Evolutionary conservation across 2,113 vertebrate genomes (phyloP).

Genomic region (Tapirus terrestris): DNA sequence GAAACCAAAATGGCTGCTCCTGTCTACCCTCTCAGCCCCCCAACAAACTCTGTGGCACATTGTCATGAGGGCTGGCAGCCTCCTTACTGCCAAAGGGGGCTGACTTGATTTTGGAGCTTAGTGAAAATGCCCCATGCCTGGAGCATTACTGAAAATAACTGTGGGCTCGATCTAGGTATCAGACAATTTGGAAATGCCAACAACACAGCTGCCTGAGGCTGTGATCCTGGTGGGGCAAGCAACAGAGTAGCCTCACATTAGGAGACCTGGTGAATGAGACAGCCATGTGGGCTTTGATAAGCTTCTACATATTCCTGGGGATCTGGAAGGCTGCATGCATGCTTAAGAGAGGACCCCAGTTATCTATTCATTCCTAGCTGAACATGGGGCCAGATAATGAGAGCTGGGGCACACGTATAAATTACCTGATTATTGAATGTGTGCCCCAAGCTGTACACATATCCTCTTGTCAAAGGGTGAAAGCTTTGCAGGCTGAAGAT

Average conservation of each 20-base stretch:
- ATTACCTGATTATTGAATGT: not conserved
- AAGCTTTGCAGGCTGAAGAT: not conserved
- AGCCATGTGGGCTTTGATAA: not conserved
- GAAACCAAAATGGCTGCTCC: not conserved
- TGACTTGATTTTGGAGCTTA: not conserved
- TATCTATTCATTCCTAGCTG: not conserved
- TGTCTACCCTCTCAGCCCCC: not conserved
- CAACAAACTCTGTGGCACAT: not conserved
- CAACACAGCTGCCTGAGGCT: not conserved
- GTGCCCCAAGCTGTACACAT: not conserved
- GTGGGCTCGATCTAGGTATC: not conserved
- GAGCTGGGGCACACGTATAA: not conserved
- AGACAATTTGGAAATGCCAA: not conserved
- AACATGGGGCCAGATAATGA: not conserved
- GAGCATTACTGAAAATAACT: not conserved
- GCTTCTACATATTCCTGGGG: not conserved
- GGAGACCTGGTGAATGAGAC: not conserved
- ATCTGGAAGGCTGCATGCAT: not conserved
- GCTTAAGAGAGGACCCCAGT: not conserved
- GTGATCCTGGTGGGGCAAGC: not conserved
- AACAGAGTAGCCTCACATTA: not conserved
- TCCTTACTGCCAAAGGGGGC: not conserved
- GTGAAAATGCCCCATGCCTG: not conserved
- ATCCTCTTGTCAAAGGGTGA: not conserved
- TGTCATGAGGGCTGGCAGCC: not conserved